phyloP scores from a whole-genome alignment of 1,140 invertebrate species.

The Halesus radiatus region DNA sequence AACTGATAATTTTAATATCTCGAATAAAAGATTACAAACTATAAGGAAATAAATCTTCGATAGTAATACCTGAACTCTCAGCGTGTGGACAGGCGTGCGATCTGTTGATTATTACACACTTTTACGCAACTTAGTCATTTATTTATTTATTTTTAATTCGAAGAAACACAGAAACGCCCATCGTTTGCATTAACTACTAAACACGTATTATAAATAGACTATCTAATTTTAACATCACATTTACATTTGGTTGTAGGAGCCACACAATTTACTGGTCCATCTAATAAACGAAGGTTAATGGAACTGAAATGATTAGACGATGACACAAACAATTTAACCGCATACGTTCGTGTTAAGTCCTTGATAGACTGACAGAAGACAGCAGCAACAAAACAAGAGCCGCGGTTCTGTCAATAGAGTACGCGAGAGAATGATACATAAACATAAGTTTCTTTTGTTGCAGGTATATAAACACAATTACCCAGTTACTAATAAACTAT shows the following conservation, averaged over 20 bases:
- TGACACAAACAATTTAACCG: slow-evolving; percentile 22
- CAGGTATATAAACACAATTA: not conserved
- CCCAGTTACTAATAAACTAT: too few relatives aligned
- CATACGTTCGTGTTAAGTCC: not conserved
- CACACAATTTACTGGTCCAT: not conserved
- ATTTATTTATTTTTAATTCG: not conserved
- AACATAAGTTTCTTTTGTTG: not conserved
- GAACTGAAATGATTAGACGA: slow-evolving; percentile 13
- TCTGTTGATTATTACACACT: too few relatives aligned
- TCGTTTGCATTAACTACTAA: slow-evolving; percentile 1
- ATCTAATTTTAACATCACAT: slow-evolving; percentile 33
- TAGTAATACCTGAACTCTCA: too few relatives aligned
- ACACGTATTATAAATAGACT: slow-evolving; percentile 24
- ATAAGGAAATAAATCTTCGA: too few relatives aligned
- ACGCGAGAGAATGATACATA: not conserved
- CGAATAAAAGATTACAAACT: too few relatives aligned
- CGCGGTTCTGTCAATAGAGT: not conserved
- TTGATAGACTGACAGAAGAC: not conserved
- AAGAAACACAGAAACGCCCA: slow-evolving; percentile 29
- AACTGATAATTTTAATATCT: too few relatives aligned
- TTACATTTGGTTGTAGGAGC: not conserved
- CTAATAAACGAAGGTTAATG: not conserved
- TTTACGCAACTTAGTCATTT: too few relatives aligned
- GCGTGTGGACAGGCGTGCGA: too few relatives aligned
- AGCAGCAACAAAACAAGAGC: too few relatives aligned